phyloP scores from a whole-genome alignment of 1,140 invertebrate species.

The Homarus americanus region DNA sequence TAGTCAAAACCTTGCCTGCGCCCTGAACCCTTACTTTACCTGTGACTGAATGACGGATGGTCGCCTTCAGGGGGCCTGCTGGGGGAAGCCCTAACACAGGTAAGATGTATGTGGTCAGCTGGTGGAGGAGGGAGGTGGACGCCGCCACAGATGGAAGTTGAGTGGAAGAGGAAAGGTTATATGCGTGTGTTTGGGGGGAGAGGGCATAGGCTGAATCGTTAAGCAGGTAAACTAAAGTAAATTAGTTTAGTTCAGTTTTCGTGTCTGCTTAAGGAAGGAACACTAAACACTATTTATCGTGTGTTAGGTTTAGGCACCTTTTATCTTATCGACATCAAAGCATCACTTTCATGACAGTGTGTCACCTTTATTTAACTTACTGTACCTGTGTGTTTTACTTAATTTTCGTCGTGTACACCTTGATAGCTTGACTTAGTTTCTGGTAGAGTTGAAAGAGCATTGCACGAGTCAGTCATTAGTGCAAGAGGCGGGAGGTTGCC shows the following conservation, averaged over 20 bases:
- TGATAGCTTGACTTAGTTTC: not conserved
- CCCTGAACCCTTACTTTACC: slow-evolving; percentile 56
- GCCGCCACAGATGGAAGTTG: not conserved
- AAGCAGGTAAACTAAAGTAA: not conserved
- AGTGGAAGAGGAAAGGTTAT: not conserved
- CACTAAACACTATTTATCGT: too few relatives aligned
- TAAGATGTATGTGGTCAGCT: not conserved
- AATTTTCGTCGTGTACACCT: too few relatives aligned
- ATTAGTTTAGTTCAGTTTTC: too few relatives aligned
- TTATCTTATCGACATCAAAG: too few relatives aligned
- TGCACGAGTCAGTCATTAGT: not conserved
- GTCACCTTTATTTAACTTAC: too few relatives aligned
- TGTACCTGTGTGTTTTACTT: too few relatives aligned
- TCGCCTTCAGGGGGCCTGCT: slow-evolving; percentile 31
- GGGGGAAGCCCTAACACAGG: not conserved
- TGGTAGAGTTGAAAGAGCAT: not conserved
- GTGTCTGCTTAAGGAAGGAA: too few relatives aligned
- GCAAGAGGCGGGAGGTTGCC: not conserved
- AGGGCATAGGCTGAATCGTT: not conserved
- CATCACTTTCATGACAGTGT: too few relatives aligned
- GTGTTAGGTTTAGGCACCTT: too few relatives aligned
- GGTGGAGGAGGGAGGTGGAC: not conserved
- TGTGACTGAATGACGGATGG: slow-evolving; percentile 68
- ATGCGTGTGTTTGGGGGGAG: too few relatives aligned
- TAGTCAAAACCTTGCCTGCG: slow-evolving; percentile 53